phyloP scores from a whole-genome alignment of 2,888 invertebrate species.

The Diplolepis rosae region DNA sequence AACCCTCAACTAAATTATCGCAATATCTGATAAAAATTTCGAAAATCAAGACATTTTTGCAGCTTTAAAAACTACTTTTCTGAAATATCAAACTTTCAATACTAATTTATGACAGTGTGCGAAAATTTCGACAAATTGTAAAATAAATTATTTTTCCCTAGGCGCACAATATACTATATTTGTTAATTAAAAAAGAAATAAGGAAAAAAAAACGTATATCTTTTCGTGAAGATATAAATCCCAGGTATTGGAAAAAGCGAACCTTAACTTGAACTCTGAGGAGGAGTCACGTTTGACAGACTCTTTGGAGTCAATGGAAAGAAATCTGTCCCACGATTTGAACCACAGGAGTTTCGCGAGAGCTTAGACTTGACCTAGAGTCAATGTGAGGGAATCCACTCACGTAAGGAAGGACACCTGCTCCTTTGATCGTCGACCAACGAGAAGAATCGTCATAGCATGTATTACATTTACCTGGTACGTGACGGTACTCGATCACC shows the following conservation, averaged over 20 bases:
- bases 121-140: too few relatives aligned
- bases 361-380: constrained; percentile 26
- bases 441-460: neutral
- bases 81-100: too few relatives aligned
- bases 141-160: too few relatives aligned
- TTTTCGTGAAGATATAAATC: constrained; percentile 1
- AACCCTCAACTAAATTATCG: too few relatives aligned
- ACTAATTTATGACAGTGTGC: too few relatives aligned
- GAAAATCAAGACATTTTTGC: too few relatives aligned
- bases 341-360: neutral
- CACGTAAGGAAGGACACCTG: constrained; percentile 47
- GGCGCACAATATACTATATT: too few relatives aligned
- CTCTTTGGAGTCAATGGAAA: constrained; percentile 43
- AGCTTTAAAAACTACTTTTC: too few relatives aligned
- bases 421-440: constrained; percentile 45
- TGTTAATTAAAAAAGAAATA: too few relatives aligned
- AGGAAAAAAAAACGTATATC: neutral
- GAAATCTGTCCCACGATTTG: constrained; percentile 43
- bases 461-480: constrained; percentile 33
- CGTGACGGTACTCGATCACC: constrained; percentile 51
- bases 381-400: constrained; percentile 38
- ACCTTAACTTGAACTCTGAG: neutral
- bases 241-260: neutral
- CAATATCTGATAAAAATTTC: too few relatives aligned
- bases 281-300: constrained; percentile 44